Percentiles rank a stretch among this genome's conserved stretches.
Conservation (phyloP, 2,113 vertebrate genomes). For the Zootoca vivipara region DNA sequence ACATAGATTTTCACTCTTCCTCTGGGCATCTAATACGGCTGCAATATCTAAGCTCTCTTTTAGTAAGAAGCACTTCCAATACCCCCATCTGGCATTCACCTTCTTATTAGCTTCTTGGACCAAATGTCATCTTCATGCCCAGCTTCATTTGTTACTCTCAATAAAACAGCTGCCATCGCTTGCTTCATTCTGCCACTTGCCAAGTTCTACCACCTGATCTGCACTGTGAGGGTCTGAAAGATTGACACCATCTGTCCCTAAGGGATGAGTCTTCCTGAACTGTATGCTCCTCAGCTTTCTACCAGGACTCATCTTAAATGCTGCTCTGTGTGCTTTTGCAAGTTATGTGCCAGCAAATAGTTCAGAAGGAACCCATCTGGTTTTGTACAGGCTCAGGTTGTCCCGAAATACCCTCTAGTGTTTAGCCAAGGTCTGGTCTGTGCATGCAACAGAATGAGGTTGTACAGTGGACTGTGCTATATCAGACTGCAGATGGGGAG, state of each 20-base stretch:
- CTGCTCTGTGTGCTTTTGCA: neutral
- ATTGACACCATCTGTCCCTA: neutral
- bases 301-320: neutral
- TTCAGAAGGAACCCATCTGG: neutral
- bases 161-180: neutral
- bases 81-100: neutral
- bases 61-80: neutral
- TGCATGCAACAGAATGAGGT: too few species aligned
- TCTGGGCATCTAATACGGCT: neutral
- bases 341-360: neutral
- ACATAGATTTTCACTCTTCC: neutral
- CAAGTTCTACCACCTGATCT: neutral
- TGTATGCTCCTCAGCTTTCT: neutral
- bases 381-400: neutral
- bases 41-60: neutral
- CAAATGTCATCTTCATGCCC: neutral
- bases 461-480: neutral
- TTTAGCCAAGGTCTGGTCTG: too few species aligned
- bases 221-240: neutral
- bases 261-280: neutral
- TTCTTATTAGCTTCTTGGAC: neutral
- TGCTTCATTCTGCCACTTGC: neutral
- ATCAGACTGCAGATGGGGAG: neutral
- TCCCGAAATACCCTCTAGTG: neutral
- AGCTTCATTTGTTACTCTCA: neutral